Conservation (phyloP, 2,113 vertebrate species). For the Apaloderma vittatum region DNA sequence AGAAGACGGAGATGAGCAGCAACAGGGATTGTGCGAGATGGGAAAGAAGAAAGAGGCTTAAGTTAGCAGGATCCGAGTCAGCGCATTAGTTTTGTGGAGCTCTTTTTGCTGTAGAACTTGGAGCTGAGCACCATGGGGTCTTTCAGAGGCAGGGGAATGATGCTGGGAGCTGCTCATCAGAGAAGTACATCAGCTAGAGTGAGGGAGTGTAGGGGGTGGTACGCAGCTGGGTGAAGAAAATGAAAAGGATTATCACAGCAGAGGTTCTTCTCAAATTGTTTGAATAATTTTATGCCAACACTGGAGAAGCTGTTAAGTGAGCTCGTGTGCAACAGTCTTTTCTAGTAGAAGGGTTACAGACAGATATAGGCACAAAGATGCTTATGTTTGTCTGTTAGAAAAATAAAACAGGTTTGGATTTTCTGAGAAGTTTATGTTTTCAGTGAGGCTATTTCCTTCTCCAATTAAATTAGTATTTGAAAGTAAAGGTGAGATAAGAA, state of each 20-base stretch:
- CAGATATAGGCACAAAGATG: neutral
- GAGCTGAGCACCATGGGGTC: neutral
- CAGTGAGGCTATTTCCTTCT: neutral
- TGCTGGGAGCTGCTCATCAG: neutral
- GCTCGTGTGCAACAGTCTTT: neutral
- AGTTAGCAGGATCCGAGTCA: neutral
- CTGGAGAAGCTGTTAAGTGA: neutral
- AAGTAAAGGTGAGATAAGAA: neutral
- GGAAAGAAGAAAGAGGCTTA: neutral
- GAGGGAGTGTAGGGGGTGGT: neutral
- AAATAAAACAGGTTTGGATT: neutral
- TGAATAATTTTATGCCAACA: neutral
- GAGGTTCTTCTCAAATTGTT: neutral
- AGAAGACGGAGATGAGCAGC: neutral
- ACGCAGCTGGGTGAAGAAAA: neutral
- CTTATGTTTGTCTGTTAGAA: neutral
- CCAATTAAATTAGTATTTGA: neutral
- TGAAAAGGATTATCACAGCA: neutral
- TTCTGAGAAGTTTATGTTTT: neutral
- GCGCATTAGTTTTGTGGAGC: neutral
- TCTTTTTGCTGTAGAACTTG: neutral
- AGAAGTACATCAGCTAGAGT: neutral
- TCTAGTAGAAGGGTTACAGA: neutral
- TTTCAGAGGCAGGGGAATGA: neutral
- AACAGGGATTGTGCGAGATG: neutral